Evolutionary conservation across 1,140 invertebrate genomes (phyloP).

Genomic region (Halesus radiatus): DNA sequence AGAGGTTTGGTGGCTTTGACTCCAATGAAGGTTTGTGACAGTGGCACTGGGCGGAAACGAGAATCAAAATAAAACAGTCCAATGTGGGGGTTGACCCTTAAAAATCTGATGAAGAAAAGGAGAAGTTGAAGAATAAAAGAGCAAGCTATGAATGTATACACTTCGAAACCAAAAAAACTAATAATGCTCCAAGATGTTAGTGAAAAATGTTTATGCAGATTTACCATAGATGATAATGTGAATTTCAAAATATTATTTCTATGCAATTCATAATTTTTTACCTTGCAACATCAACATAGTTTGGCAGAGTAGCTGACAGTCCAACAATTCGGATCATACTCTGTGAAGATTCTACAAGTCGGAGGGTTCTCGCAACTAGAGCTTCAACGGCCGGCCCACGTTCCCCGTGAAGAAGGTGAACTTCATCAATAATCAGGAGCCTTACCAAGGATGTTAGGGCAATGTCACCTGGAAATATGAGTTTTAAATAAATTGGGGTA

Average conservation of each 20-base stretch:
- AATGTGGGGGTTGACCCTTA: constrained; percentile 92
- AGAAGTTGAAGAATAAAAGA: no score
- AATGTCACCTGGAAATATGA: constrained; percentile 80
- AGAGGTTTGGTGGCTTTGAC: constrained; percentile 85
- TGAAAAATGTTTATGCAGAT: no score
- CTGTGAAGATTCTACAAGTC: constrained; percentile 95
- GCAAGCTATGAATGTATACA: neutral
- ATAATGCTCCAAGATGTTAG: no score
- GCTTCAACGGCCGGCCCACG: constrained; percentile 98
- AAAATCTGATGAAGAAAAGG: constrained; percentile 74
- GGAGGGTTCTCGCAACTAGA: constrained; percentile 93
- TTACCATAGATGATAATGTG: no score
- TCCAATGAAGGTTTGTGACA: constrained; percentile 94
- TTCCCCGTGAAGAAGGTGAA: constrained; percentile 97
- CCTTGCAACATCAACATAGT: constrained; percentile 95
- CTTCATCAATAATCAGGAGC: constrained; percentile 98
- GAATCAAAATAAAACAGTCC: constrained; percentile 98
- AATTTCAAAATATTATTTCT: no score
- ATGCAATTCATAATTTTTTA: constrained; percentile 43
- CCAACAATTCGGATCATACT: constrained; percentile 98
- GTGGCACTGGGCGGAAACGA: constrained; percentile 95
- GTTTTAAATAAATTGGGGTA: neutral
- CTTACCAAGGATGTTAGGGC: constrained; percentile 92
- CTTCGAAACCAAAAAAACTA: no score
- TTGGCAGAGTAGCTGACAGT: constrained; percentile 96